Evolutionary conservation across 2,888 invertebrate genomes (phyloP).

Genomic region (Euzetes globulus): DNA sequence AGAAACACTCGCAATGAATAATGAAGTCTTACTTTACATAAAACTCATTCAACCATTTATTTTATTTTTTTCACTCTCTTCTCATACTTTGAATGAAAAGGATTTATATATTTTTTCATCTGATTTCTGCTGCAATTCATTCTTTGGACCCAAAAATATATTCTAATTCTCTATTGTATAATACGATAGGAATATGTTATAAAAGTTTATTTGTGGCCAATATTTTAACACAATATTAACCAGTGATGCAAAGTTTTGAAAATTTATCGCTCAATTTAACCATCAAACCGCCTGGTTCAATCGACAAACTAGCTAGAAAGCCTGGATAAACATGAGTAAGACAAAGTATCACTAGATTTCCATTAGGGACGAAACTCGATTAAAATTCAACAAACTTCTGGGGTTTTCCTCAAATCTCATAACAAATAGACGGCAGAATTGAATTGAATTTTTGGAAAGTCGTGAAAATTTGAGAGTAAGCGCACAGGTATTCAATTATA

Average conservation of each 20-base stretch:
- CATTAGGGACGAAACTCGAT: no score
- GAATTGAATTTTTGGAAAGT: no score
- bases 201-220: not conserved
- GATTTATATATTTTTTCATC: not conserved
- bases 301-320: no score
- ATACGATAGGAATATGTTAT: not conserved
- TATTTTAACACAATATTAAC: not conserved
- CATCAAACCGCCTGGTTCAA: no score
- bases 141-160: not conserved
- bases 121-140: not conserved
- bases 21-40: slow-evolving; percentile 21
- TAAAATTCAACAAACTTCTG: no score
- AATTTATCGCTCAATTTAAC: no score
- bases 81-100: not conserved
- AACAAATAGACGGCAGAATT: no score
- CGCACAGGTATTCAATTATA: no score
- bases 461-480: no score
- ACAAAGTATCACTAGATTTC: no score
- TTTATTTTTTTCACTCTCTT: not conserved
- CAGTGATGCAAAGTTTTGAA: not conserved
- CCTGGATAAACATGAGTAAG: no score
- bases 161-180: slow-evolving; percentile 3
- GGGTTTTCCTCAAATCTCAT: no score
- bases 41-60: slow-evolving; percentile 11
- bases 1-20: not conserved